phyloP scores from a whole-genome alignment of 2,888 invertebrate genomes.

The Melolontha melolontha region DNA sequence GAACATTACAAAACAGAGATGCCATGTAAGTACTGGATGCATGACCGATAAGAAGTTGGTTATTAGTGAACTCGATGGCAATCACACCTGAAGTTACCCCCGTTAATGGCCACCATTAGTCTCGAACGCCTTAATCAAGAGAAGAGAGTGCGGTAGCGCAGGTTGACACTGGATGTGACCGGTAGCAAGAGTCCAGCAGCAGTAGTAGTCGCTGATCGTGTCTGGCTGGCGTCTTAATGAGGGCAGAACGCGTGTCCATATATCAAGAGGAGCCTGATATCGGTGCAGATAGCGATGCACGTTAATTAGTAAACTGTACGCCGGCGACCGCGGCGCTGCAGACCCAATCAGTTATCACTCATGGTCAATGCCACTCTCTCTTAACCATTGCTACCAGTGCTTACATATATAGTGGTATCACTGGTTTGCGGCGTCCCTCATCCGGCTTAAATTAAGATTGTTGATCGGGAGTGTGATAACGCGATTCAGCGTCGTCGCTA shows the following conservation, averaged over 20 bases:
- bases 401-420: slow-evolving; percentile 31
- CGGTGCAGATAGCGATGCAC: slow-evolving; percentile 52
- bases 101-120: slow-evolving; percentile 55
- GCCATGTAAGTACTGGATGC: slow-evolving; percentile 27
- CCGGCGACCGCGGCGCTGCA: slow-evolving; percentile 53
- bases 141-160: slow-evolving; percentile 48
- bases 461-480: slow-evolving; percentile 40
- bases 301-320: slow-evolving; percentile 57
- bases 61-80: slow-evolving; percentile 50
- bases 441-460: slow-evolving; percentile 52
- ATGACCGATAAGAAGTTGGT: slow-evolving; percentile 46
- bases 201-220: slow-evolving; percentile 58
- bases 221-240: slow-evolving; percentile 64
- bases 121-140: slow-evolving; percentile 57
- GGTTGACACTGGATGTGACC: slow-evolving; percentile 50
- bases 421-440: slow-evolving; percentile 36
- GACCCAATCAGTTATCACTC: slow-evolving; percentile 55
- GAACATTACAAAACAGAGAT: too few species aligned
- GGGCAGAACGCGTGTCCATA: slow-evolving; percentile 63
- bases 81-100: slow-evolving; percentile 55
- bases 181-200: slow-evolving; percentile 44
- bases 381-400: slow-evolving; percentile 31
- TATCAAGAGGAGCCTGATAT: slow-evolving; percentile 58
- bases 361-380: slow-evolving; percentile 47
- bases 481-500: slow-evolving; percentile 48